Base-by-base conservation (phyloP, 2,113 vertebrate species). In the Brachionichthys hirsutus region DNA sequence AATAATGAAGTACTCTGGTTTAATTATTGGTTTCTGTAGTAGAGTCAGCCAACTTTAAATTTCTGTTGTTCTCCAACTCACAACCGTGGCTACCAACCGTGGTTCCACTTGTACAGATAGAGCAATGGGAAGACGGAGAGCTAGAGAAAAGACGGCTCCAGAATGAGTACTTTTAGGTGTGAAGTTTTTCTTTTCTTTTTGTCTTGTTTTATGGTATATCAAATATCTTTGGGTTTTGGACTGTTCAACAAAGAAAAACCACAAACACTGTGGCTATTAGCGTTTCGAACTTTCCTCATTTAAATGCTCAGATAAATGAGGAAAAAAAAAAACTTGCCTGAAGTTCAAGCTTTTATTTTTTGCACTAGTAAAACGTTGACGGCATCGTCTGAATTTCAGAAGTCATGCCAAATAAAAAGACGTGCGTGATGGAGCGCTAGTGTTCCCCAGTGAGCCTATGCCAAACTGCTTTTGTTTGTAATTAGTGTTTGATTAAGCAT, bases 401-500 rank as follows among this genome's bases (percentile, higher is more conserved):
- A 69, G 86, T 22, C 44, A 83, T 81, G 57, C 52, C 74, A 80
- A 67, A 80, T 41, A 48, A 81, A 90, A 73, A 85, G 90, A 82
- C 77, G 57, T 90, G 83, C 77, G 82, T 85, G 89, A 68, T 68
- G 88, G 75, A 76, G 87, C 30, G 80, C 62, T 72, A 61, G 30
- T 83, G 60, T 82, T 84, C 74, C 78, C 60, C 65, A 79, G 54
- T 74, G 63, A 84, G 72, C 87, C 87, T 91, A 84, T 75, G 80
- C 73, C 54, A 71, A 83, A 88, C 91, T 88, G 82, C 80, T 92
- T 90, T 90, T 87, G 19, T 91, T 88, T 78, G 64, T 89, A 90
- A 53, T 92, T 92, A 83, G 82, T 93, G 67, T 92, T 92, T 87
- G 77, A 90, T 93, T 89, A 91, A 89, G 82, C 83, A 89, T 87